Evolutionary conservation across 2,888 invertebrate genomes (phyloP).

Genomic region (Eulithis prunata): DNA sequence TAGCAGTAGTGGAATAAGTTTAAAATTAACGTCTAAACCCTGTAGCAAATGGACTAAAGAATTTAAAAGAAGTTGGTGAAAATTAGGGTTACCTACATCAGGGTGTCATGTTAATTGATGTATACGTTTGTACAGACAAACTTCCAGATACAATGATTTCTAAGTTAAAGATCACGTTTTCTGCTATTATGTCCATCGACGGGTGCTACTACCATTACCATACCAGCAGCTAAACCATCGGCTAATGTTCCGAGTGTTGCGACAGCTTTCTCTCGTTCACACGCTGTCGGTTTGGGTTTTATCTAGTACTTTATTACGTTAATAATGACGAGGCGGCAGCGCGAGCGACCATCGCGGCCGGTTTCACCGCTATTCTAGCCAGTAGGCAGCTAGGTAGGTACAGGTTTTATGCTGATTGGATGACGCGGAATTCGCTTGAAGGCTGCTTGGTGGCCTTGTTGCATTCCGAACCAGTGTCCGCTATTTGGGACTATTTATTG

Average conservation of each 20-base stretch:
- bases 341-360: conserved; percentile 74
- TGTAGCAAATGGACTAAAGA: too few relatives aligned
- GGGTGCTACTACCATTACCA: neutral
- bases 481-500: conserved; percentile 68
- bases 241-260: conserved; percentile 68
- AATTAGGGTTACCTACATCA: too few relatives aligned
- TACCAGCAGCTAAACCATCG: conserved; percentile 33
- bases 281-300: conserved; percentile 80
- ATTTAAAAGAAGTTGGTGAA: too few relatives aligned
- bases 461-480: conserved; percentile 69
- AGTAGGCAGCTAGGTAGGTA: conserved; percentile 53
- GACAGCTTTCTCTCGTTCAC: conserved; percentile 82
- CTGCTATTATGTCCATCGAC: too few relatives aligned
- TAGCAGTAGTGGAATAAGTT: too few relatives aligned
- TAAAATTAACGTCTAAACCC: too few relatives aligned
- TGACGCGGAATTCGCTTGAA: conserved; percentile 72
- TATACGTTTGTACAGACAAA: too few relatives aligned
- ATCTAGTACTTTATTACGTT: conserved; percentile 81
- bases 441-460: conserved; percentile 79
- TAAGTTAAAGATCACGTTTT: too few relatives aligned
- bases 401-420: conserved; percentile 76
- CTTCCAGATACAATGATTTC: too few relatives aligned
- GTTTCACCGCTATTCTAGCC: conserved; percentile 63
- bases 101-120: too few relatives aligned
- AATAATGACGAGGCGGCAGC: conserved; percentile 68